Evolutionary conservation across 53 echinoderm and acorn worm genomes (phyloP).

Genomic region (Echinarachnius parma): DNA sequence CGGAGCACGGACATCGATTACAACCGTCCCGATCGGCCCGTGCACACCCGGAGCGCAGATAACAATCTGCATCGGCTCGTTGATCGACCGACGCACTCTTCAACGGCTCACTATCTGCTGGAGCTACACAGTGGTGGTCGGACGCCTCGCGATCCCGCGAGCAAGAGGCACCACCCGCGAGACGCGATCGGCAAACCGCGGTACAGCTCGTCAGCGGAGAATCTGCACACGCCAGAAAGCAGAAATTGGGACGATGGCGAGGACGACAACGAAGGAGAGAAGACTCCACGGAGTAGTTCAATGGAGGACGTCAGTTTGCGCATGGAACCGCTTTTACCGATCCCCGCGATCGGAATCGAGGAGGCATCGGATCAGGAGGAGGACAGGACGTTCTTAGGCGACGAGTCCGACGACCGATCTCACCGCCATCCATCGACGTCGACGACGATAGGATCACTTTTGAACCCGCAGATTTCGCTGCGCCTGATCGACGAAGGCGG

Average conservation of each 20-base stretch:
- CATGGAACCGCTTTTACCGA: neutral
- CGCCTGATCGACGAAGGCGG: neutral
- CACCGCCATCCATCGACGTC: no score
- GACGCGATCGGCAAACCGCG: neutral
- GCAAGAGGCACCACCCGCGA: neutral
- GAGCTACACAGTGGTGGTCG: slow-evolving; percentile 10
- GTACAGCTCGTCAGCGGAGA: neutral
- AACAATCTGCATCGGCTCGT: no score
- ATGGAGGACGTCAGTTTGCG: slow-evolving; percentile 10
- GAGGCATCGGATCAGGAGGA: slow-evolving; percentile 37
- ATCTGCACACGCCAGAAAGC: neutral
- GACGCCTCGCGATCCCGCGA: neutral
- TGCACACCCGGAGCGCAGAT: no score
- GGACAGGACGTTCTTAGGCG: no score
- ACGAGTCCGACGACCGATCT: no score
- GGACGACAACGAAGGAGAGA: neutral
- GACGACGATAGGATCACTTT: neutral
- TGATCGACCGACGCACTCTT: neutral
- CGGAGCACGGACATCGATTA: no score
- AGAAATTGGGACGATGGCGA: neutral
- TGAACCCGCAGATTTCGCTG: slow-evolving; percentile 12
- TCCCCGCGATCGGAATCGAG: slow-evolving; percentile 29
- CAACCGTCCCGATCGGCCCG: no score
- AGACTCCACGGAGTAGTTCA: slow-evolving; percentile 19
- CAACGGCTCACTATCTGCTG: slow-evolving; percentile 2